These are phyloP conservation scores for Corvus cornix DNA, from an alignment of 2,113 vertebrate species.

Conservation along the genomic window DNA sequence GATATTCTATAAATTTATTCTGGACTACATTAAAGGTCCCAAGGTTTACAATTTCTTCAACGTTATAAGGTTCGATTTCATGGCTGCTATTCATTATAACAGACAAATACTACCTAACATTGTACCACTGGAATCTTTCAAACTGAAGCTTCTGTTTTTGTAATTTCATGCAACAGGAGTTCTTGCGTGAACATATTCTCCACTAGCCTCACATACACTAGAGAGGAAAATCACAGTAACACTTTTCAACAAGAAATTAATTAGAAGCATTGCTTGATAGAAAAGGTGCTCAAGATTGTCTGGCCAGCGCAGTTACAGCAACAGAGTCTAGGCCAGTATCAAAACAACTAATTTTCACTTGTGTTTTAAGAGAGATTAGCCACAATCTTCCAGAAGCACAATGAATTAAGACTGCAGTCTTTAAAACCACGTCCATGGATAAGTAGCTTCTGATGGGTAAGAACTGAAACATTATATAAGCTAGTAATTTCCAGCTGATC, in stretches of 20 bases:
- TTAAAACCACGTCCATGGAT: neutral
- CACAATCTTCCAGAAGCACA: neutral
- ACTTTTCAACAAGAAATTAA: neutral
- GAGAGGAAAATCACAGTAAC: neutral
- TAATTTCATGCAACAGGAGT: neutral
- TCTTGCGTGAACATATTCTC: neutral
- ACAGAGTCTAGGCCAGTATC: neutral
- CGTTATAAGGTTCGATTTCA: neutral
- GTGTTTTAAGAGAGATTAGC: neutral
- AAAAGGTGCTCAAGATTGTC: neutral
- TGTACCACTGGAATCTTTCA: neutral
- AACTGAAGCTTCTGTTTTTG: neutral
- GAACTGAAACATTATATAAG: neutral
- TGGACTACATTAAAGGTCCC: neutral
- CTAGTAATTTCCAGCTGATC: neutral
- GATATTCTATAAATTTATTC: neutral
- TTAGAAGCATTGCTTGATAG: neutral
- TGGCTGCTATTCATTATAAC: neutral
- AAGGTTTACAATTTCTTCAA: neutral
- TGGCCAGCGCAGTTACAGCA: neutral
- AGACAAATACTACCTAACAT: neutral
- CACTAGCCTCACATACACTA: neutral
- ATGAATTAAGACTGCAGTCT: neutral
- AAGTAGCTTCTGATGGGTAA: neutral
- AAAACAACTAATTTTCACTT: neutral